These are phyloP conservation scores for Reticulitermes lucifugus DNA, from an alignment of 2,888 invertebrate species.

Conservation along the genomic window DNA sequence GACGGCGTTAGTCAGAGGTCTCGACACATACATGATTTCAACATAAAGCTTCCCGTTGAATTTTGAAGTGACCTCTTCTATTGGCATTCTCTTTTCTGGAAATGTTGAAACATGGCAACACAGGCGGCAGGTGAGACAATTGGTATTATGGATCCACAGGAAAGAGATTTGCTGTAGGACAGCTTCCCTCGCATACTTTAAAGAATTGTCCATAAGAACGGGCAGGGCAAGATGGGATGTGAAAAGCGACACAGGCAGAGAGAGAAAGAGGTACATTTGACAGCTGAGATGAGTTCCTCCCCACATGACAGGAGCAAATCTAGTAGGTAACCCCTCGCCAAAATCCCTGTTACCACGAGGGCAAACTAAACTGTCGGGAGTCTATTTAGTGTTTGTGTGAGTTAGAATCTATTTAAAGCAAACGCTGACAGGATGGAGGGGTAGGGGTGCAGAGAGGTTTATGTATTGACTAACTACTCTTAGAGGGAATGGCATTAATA, in stretches of 20 bases:
- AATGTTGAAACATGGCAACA: background rate
- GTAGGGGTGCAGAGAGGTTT: background rate
- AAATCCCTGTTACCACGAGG: background rate
- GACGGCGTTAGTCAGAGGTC: too few species aligned
- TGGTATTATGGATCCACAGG: background rate
- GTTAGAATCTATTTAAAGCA: slow-evolving; percentile 5
- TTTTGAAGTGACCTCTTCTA: too few species aligned
- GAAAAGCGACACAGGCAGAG: background rate
- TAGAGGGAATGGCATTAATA: slow-evolving; percentile 11
- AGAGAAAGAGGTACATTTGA: background rate
- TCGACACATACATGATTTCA: too few species aligned
- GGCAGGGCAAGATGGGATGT: background rate
- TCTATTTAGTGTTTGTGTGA: slow-evolving; percentile 7
- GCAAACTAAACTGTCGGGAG: background rate
- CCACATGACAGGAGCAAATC: slow-evolving; percentile 24
- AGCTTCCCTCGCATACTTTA: background rate
- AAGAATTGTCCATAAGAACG: slow-evolving; percentile 12
- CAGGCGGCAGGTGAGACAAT: background rate
- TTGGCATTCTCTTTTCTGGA: background rate
- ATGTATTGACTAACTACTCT: background rate
- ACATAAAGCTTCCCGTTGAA: too few species aligned
- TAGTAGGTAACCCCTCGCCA: background rate
- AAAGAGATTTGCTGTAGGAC: background rate
- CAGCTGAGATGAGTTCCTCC: slow-evolving; percentile 3
- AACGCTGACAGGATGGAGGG: background rate